A percentile compares a stretch with the other conserved stretches of the same genome.
phyloP scores from a whole-genome alignment of 1,140 invertebrate genomes.

The Luehdorfia chinensis region DNA sequence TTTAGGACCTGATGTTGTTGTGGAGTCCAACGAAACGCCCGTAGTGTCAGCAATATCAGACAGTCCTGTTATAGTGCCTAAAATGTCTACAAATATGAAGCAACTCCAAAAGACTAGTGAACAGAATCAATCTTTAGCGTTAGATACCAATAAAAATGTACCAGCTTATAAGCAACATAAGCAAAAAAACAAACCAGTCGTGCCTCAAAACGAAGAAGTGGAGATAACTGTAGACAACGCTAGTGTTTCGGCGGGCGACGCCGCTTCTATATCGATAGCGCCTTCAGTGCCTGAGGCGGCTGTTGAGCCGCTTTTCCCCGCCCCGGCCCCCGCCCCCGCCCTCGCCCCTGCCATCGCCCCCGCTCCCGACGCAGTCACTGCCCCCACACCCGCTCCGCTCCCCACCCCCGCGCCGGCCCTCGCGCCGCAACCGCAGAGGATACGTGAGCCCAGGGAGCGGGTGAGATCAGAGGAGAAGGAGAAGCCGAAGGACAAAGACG shows the following conservation, averaged over 20 bases:
- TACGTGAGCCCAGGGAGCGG: constrained; percentile 44
- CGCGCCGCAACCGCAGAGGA: constrained; percentile 45
- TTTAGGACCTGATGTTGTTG: constrained; percentile 48
- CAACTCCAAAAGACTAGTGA: constrained; percentile 58
- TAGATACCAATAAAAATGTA: constrained; percentile 54
- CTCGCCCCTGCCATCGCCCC: constrained; percentile 1
- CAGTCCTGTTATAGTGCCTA: constrained; percentile 72
- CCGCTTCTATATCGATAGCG: neutral
- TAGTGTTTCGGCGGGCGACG: too few species aligned
- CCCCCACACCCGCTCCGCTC: neutral
- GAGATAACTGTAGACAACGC: constrained; percentile 28
- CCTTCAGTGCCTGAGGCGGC: neutral
- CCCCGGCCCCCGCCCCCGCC: constrained; percentile 1
- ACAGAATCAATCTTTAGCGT: constrained; percentile 37
- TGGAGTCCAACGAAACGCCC: constrained; percentile 51
- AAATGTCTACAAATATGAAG: constrained; percentile 56
- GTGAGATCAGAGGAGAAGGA: constrained; percentile 45
- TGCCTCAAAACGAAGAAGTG: constrained; percentile 49
- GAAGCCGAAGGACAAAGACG: constrained; percentile 21
- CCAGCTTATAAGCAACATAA: constrained; percentile 46
- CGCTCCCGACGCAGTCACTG: neutral
- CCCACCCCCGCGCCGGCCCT: constrained; percentile 9
- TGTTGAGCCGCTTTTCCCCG: neutral
- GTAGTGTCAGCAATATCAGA: constrained; percentile 67
- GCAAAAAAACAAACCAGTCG: constrained; percentile 50